Percentiles rank a stretch among this genome's conserved stretches.
Evolutionary conservation across 2,888 invertebrate species (phyloP).

Genomic region (Drosophila buzzatii): DNA sequence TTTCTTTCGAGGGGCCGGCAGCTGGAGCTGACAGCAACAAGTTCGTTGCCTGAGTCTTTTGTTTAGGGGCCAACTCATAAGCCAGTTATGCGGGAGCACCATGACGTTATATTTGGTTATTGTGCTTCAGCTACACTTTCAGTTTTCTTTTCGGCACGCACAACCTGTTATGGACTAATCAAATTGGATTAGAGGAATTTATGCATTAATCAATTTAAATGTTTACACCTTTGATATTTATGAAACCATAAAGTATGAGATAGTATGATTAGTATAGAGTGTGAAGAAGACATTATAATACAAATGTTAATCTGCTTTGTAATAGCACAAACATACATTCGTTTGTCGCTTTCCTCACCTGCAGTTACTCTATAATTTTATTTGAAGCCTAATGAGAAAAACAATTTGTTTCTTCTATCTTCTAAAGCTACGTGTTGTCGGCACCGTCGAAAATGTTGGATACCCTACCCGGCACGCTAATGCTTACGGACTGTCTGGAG

Average conservation of each 20-base stretch:
- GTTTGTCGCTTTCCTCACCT: constrained; percentile 1
- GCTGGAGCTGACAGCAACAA: constrained; percentile 22
- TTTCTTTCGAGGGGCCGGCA: constrained; percentile 43
- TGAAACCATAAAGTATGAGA: neutral
- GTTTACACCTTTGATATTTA: constrained; percentile 7
- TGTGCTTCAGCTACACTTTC: constrained; percentile 44
- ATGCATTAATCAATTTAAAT: constrained; percentile 29
- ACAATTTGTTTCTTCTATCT: constrained; percentile 19
- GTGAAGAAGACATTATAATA: neutral
- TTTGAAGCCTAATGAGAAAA: neutral
- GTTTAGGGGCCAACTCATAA: constrained; percentile 43
- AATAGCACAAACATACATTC: neutral
- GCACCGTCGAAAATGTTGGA: constrained; percentile 95
- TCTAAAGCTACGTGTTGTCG: constrained; percentile 92
- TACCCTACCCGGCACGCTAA: constrained; percentile 95
- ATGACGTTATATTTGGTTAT: constrained; percentile 34
- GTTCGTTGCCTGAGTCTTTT: constrained; percentile 64
- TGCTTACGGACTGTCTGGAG: constrained; percentile 97
- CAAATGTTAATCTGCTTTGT: neutral
- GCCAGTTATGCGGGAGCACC: constrained; percentile 50
- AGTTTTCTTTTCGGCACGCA: constrained; percentile 33
- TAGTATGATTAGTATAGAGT: neutral
- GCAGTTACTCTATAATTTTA: constrained; percentile 2
- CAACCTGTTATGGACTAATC: constrained; percentile 27
- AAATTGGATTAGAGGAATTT: constrained; percentile 6